Percentiles rank a stretch among this genome's conserved stretches.
Conservation (phyloP, 2,888 invertebrate genomes). For the Nyleta sp. region DNA sequence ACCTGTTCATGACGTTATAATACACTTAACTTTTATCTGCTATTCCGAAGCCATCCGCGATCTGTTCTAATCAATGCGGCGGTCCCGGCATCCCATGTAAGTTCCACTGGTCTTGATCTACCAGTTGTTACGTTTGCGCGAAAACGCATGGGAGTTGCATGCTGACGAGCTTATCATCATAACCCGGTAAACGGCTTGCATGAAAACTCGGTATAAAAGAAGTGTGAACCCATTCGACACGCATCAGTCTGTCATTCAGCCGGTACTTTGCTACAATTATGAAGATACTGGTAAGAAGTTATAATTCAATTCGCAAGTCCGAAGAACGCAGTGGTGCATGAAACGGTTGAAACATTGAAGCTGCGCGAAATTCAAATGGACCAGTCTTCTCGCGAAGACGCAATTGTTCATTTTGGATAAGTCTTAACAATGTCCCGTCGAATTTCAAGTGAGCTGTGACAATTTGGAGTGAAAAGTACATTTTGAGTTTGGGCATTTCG, state of each 20-base stretch:
- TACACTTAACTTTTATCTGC: slow-evolving; percentile 44
- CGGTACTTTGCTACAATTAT: slow-evolving; percentile 49
- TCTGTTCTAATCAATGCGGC: slow-evolving; percentile 37
- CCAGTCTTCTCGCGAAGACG: too few species aligned
- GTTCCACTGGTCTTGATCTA: slow-evolving; percentile 49
- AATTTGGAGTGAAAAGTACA: too few species aligned
- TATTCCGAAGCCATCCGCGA: slow-evolving; percentile 44
- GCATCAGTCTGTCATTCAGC: slow-evolving; percentile 50
- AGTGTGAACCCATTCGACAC: slow-evolving; percentile 38
- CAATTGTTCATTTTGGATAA: too few species aligned
- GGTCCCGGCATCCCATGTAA: slow-evolving; percentile 39
- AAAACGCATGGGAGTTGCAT: slow-evolving; percentile 9
- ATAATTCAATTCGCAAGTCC: slow-evolving; percentile 25
- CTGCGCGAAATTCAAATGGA: too few species aligned
- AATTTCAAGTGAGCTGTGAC: too few species aligned
- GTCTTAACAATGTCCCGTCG: too few species aligned
- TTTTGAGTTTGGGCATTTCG: too few species aligned
- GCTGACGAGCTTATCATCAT: slow-evolving; percentile 29
- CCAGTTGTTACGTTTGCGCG: slow-evolving; percentile 51
- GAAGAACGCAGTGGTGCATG: neutral
- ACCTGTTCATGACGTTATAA: slow-evolving; percentile 42
- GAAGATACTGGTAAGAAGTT: slow-evolving; percentile 52
- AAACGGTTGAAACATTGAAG: too few species aligned
- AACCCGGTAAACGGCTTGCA: slow-evolving; percentile 48
- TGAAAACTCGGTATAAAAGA: slow-evolving; percentile 53